Evolutionary conservation across 2,113 vertebrate genomes (phyloP).

Genomic region (Camarhynchus parvulus): DNA sequence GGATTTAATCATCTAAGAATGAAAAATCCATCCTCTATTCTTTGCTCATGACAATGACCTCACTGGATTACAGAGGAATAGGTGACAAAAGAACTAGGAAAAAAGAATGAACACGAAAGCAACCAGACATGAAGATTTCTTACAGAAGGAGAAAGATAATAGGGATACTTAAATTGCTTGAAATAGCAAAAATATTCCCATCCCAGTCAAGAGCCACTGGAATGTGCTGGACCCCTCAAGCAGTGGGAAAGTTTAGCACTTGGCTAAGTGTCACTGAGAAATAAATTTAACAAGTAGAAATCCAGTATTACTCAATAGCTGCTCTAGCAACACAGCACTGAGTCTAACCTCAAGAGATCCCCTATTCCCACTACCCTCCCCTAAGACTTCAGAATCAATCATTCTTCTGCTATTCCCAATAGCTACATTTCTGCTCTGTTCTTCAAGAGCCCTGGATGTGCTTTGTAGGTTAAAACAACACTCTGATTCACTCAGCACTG

Average conservation of each 20-base stretch:
- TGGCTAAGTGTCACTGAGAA: not conserved
- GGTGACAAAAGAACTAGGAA: not conserved
- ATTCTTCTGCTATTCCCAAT: not conserved
- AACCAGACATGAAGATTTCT: not conserved
- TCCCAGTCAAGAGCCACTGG: not conserved
- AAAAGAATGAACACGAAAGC: not conserved
- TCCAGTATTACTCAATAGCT: slow-evolving; percentile 16
- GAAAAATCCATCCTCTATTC: not conserved
- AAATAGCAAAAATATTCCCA: not conserved
- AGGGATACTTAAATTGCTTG: not conserved
- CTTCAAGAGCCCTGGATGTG: not conserved
- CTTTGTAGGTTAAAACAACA: not conserved
- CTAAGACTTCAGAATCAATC: not conserved
- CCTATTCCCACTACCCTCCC: not conserved
- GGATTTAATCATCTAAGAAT: not conserved
- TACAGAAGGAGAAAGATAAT: not conserved
- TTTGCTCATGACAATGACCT: not conserved
- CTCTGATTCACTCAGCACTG: not conserved
- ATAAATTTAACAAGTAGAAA: slow-evolving; percentile 28
- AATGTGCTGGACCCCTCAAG: not conserved
- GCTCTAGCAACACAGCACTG: not conserved
- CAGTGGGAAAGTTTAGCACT: not conserved
- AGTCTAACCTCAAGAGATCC: slow-evolving; percentile 17
- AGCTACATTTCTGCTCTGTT: not conserved
- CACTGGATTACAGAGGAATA: not conserved